phyloP scores from a whole-genome alignment of 2,113 vertebrate species.

The Dicentrarchus labrax region DNA sequence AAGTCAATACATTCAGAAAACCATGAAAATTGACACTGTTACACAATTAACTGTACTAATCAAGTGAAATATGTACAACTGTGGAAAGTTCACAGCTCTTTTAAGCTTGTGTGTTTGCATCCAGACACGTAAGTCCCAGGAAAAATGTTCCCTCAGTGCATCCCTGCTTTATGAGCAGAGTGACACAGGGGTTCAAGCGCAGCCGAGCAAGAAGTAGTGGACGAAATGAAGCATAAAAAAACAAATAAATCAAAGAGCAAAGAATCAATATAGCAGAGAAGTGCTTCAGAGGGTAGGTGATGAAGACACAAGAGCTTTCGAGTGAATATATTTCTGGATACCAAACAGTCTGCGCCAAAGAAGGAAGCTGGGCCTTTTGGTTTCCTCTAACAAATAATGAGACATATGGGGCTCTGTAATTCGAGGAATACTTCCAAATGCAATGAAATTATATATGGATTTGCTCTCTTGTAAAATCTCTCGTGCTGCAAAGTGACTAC shows the following conservation, averaged over 20 bases:
- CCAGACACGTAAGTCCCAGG: background rate
- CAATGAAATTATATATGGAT: background rate
- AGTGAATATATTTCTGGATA: background rate
- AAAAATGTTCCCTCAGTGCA: conserved; percentile 6
- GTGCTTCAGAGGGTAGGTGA: background rate
- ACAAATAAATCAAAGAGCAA: background rate
- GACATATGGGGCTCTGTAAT: background rate
- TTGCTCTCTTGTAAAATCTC: background rate
- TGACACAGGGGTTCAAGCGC: conserved; percentile 15
- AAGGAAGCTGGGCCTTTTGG: background rate
- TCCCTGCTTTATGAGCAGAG: conserved; percentile 20
- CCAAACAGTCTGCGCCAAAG: background rate
- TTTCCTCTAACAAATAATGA: background rate
- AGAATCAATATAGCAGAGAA: conserved; percentile 14
- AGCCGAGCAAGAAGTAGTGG: conserved; percentile 1
- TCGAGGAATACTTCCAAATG: background rate
- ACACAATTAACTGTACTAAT: conserved; percentile 26
- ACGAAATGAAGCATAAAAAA: conserved; percentile 26
- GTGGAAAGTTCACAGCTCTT: background rate
- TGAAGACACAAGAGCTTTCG: conserved; percentile 12
- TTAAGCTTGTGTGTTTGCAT: background rate
- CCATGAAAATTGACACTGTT: background rate
- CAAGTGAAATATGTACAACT: conserved; percentile 1
- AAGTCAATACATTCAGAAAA: conserved; percentile 29
- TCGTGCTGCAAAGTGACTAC: background rate